Percentiles rank a stretch among this genome's conserved stretches.
phyloP scores from a whole-genome alignment of 30 jellyfish, hydroid and myxozoan species.

The Hydractinia symbiolongicarpus region DNA sequence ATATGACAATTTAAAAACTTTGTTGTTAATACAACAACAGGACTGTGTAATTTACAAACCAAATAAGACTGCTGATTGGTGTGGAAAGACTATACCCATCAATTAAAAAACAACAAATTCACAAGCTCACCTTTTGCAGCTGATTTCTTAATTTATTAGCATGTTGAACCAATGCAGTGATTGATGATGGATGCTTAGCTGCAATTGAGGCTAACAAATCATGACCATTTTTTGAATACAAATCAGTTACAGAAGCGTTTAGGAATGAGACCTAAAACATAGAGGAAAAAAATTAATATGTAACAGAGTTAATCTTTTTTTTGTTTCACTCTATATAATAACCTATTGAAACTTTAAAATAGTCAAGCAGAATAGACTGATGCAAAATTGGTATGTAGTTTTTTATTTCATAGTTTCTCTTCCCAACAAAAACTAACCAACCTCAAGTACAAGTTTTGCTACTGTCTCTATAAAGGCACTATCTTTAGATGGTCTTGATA shows the following conservation, averaged over 20 bases:
- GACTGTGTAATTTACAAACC: too few species aligned
- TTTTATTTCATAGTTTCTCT: neutral
- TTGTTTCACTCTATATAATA: neutral
- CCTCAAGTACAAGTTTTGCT: conserved; percentile 51
- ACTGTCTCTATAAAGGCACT: conserved; percentile 48
- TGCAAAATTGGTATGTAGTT: too few species aligned
- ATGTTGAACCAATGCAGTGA: conserved; percentile 35
- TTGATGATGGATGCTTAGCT: conserved; percentile 52
- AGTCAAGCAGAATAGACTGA: too few species aligned
- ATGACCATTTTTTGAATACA: conserved; percentile 52
- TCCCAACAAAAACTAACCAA: neutral
- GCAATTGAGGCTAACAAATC: conserved; percentile 55
- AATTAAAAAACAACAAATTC: neutral
- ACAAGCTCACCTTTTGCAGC: conserved; percentile 32
- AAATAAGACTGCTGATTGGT: too few species aligned
- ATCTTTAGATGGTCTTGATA: conserved; percentile 60
- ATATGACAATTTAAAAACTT: neutral
- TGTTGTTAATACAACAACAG: neutral
- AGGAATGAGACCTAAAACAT: conserved; percentile 44
- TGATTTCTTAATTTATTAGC: conserved; percentile 14
- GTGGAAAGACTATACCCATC: too few species aligned
- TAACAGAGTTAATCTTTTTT: neutral
- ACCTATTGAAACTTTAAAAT: too few species aligned
- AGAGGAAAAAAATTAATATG: neutral
- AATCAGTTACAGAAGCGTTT: conserved; percentile 18